Percentiles rank a stretch among this genome's conserved stretches.
Conservation (phyloP, 2,888 invertebrate genomes). For the Icerya purchasi region DNA sequence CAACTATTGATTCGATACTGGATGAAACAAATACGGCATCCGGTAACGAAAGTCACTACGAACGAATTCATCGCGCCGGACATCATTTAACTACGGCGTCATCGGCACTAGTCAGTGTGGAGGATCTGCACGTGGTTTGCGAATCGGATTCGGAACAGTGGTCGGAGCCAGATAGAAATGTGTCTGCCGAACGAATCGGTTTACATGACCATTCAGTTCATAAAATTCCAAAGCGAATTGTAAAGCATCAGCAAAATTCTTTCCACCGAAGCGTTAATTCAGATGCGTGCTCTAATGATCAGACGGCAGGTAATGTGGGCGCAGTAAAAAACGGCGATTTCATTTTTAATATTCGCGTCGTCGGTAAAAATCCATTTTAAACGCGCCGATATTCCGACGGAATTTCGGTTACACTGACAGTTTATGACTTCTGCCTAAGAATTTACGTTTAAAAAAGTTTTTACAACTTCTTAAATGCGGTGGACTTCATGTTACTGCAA, state of each 20-base stretch:
- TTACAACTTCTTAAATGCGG: too few relatives aligned
- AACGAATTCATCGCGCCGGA: background rate
- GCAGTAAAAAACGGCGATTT: too few relatives aligned
- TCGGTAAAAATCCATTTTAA: too few relatives aligned
- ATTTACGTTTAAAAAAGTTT: too few relatives aligned
- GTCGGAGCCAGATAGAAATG: conserved; percentile 66
- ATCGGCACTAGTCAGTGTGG: conserved; percentile 20
- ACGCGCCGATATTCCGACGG: too few relatives aligned
- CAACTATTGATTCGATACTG: background rate
- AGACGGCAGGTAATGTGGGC: too few relatives aligned
- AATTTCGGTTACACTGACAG: too few relatives aligned
- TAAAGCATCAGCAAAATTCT: background rate
- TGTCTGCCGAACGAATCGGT: conserved; percentile 60
- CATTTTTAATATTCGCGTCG: too few relatives aligned
- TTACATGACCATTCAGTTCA: conserved; percentile 11
- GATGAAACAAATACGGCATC: background rate
- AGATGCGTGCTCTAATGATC: too few relatives aligned
- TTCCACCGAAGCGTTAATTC: too few relatives aligned
- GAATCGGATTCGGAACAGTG: conserved; percentile 61
- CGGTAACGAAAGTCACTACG: background rate
- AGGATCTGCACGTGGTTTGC: conserved; percentile 22
- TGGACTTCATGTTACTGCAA: too few relatives aligned
- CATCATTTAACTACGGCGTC: conserved; percentile 10
- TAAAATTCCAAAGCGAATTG: background rate
- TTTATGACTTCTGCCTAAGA: too few relatives aligned